Base-by-base conservation (phyloP, 2,113 vertebrate species). In the Trematomus loennbergii region DNA sequence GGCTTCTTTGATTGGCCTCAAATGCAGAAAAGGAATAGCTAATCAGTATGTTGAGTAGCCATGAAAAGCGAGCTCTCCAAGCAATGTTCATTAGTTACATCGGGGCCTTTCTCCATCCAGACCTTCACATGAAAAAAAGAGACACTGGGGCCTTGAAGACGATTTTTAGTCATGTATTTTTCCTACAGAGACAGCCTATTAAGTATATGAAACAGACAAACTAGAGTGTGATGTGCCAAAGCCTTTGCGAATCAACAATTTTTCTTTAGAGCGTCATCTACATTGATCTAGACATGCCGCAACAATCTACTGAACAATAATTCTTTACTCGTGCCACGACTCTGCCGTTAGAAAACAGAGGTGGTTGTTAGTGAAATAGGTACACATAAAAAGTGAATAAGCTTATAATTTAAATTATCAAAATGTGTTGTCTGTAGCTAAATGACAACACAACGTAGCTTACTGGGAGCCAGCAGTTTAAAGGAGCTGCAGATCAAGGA, bases 31-130 rank as follows among this genome's bases (percentile, higher is more conserved):
- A 82, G 87, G 90, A 90, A 93, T 90, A 33, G 36, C 54, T 92
- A 92, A 92, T 92, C 71, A 90, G 81, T 55, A 75, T 3, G 17
- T 40, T 59, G 83, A 90, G 81, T 70, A 63, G 81, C 78, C 72
- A 63, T 64, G 81, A 68, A 79, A 54, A 62, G 43, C 12, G 7
- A 69, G 57, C 79, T 87, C 88, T 91, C 81, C 71, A 78, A 75
- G 83, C 89, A 58, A 81, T 68, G 66, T 88, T 93, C 92, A 91
- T 92, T 89, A 93, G 84, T 78, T 82, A 82, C 81, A 79, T 86
- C 88, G 82, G 85, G 86, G 79, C 76, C 81, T 82, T 85, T 88
- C 72, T 80, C 81, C 43, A 53, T 80, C 66, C 62, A 79, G 52
- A 86, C 58, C 50, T 64, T 50, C 52, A 62, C 59, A 83, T 83